These are phyloP conservation scores for Bruchidius siliquastri DNA, from an alignment of 2,888 invertebrate species.

Conservation along the genomic window DNA sequence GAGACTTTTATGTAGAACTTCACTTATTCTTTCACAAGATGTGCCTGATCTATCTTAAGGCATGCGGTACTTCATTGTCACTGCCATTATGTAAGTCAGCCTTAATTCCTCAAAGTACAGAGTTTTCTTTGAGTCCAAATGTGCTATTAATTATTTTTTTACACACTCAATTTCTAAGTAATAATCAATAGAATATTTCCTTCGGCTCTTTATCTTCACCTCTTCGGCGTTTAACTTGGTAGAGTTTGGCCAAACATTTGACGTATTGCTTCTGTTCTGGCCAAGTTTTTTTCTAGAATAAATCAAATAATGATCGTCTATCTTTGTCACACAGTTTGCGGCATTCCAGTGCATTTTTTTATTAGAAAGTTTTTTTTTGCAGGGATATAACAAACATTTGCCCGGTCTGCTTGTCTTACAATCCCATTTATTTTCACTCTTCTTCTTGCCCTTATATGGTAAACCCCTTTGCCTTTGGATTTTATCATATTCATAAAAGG, in stretches of 20 bases:
- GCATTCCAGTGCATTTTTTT: slow-evolving; percentile 5
- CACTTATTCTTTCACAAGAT: background rate
- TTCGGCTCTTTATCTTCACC: slow-evolving; percentile 1
- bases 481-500: too few relatives aligned
- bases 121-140: slow-evolving; percentile 4
- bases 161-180: slow-evolving; percentile 5
- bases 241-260: background rate
- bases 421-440: slow-evolving; percentile 3
- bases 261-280: slow-evolving; percentile 4
- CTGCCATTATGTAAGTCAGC: background rate
- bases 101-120: slow-evolving; percentile 6
- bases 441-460: too few relatives aligned
- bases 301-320: slow-evolving; percentile 4
- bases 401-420: slow-evolving; percentile 4
- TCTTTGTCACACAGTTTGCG: slow-evolving; percentile 6
- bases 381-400: slow-evolving; percentile 4
- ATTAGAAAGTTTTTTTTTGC: slow-evolving; percentile 3
- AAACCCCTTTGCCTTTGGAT: too few relatives aligned
- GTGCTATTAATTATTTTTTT: slow-evolving; percentile 7
- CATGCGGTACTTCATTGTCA: background rate
- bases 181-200: slow-evolving; percentile 3
- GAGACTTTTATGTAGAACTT: background rate
- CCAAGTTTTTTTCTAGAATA: slow-evolving; percentile 6
- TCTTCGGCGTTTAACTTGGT: slow-evolving; percentile 5
- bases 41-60: too few relatives aligned